Percentiles rank a stretch among this genome's conserved stretches.
phyloP scores from a whole-genome alignment of 2,888 invertebrate species.

The Ernsta delagoae region DNA sequence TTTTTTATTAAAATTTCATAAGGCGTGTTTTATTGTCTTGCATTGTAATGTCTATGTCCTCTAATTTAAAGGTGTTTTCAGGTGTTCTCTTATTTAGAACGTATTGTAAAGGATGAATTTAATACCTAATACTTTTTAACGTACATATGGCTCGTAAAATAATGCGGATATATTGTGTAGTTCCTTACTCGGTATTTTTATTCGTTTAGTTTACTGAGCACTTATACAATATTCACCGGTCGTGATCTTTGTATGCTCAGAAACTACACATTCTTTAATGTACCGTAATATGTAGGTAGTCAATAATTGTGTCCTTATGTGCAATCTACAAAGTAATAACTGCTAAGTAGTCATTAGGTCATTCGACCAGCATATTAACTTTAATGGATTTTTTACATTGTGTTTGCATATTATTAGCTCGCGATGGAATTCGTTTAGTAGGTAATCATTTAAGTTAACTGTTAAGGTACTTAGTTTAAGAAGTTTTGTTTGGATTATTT shows the following conservation, averaged over 20 bases:
- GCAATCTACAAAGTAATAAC: conserved; percentile 24
- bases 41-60: too few species aligned
- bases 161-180: conserved; percentile 2
- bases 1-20: too few species aligned
- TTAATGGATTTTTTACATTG: conserved; percentile 27
- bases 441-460: neutral
- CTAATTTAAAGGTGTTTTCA: too few species aligned
- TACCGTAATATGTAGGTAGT: conserved; percentile 4
- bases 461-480: too few species aligned
- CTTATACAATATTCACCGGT: neutral
- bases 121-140: neutral
- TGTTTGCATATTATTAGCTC: conserved; percentile 1
- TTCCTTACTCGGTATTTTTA: neutral
- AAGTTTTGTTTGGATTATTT: too few species aligned
- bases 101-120: too few species aligned
- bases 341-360: conserved; percentile 20
- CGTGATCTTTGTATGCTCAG: conserved; percentile 22
- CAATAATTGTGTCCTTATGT: conserved; percentile 29
- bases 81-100: too few species aligned
- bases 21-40: too few species aligned
- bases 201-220: too few species aligned
- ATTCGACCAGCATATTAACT: conserved; percentile 21
- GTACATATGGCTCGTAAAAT: neutral
- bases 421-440: neutral
- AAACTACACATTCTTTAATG: conserved; percentile 4